A percentile compares a stretch with the other conserved stretches of the same genome.
Conservation (phyloP, 1,140 invertebrate genomes). For the Drosophila trapezifrons region DNA sequence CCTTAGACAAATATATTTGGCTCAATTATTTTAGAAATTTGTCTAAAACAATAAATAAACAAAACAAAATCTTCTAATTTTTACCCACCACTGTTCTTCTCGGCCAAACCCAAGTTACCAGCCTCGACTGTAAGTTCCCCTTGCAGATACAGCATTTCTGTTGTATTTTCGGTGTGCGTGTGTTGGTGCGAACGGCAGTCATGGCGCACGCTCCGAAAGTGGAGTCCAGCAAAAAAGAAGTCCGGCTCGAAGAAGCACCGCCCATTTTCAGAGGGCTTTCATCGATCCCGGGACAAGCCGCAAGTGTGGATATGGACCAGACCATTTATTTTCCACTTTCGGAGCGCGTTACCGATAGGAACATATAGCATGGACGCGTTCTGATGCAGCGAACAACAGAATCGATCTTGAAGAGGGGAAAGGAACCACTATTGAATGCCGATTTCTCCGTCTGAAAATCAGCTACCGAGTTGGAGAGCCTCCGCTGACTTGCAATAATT, state of each 20-base stretch:
- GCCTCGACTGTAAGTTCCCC: slow-evolving; percentile 20
- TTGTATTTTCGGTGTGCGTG: slow-evolving; percentile 11
- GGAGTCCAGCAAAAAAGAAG: slow-evolving; percentile 27
- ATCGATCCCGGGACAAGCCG: slow-evolving; percentile 65
- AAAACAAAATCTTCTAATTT: neutral
- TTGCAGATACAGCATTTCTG: slow-evolving; percentile 7
- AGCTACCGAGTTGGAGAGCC: slow-evolving; percentile 67
- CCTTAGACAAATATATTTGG: no score
- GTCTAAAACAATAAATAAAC: no score
- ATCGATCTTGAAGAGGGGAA: slow-evolving; percentile 53
- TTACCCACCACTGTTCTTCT: slow-evolving; percentile 3
- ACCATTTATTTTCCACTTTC: slow-evolving; percentile 68
- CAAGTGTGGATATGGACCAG: slow-evolving; percentile 49
- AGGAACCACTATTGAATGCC: slow-evolving; percentile 25
- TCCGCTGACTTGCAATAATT: slow-evolving; percentile 80
- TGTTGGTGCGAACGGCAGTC: slow-evolving; percentile 36
- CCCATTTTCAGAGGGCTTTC: slow-evolving; percentile 77
- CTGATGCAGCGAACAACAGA: slow-evolving; percentile 48
- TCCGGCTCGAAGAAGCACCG: slow-evolving; percentile 63
- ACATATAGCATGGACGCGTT: slow-evolving; percentile 3
- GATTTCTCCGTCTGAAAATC: slow-evolving; percentile 39
- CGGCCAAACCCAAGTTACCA: neutral
- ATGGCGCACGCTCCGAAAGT: slow-evolving; percentile 75
- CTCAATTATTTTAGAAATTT: no score
- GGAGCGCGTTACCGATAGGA: slow-evolving; percentile 34